These are phyloP conservation scores for Cyanoramphus novaezelandiae DNA, from an alignment of 2,113 vertebrate genomes.

Conservation along the genomic window DNA sequence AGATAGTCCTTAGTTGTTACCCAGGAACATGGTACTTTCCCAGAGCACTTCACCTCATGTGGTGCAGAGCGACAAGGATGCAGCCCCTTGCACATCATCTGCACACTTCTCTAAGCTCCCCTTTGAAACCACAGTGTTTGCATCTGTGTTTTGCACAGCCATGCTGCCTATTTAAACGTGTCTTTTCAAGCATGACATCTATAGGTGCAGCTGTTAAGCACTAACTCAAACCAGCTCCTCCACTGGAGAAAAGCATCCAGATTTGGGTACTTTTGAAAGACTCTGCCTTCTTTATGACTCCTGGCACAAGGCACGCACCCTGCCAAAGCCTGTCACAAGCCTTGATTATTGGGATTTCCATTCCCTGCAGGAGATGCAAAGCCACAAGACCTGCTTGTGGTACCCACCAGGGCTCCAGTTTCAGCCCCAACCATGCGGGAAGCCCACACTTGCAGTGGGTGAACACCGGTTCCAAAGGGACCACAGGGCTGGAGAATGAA, in stretches of 20 bases:
- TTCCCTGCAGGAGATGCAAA: neutral
- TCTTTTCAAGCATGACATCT: neutral
- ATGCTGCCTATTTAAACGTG: fast-evolving
- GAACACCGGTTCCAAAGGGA: neutral
- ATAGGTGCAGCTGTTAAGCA: neutral
- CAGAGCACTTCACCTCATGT: neutral
- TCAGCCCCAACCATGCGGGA: neutral
- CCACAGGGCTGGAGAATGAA: neutral
- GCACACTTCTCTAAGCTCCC: fast-evolving
- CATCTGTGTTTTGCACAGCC: fast-evolving
- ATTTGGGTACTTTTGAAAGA: neutral
- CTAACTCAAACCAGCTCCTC: neutral
- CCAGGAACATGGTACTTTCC: neutral
- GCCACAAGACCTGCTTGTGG: neutral
- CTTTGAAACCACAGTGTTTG: neutral
- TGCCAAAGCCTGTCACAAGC: neutral
- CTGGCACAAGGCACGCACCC: neutral
- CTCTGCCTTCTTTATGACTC: neutral
- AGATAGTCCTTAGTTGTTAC: neutral
- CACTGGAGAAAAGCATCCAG: fast-evolving
- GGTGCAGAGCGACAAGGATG: fast-evolving
- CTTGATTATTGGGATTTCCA: neutral
- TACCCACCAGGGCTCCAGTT: neutral
- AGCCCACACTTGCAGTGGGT: neutral
- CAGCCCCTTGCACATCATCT: neutral